Evolutionary conservation across 2,888 invertebrate genomes (phyloP).

Genomic region (Ganaspis brasiliensis): DNA sequence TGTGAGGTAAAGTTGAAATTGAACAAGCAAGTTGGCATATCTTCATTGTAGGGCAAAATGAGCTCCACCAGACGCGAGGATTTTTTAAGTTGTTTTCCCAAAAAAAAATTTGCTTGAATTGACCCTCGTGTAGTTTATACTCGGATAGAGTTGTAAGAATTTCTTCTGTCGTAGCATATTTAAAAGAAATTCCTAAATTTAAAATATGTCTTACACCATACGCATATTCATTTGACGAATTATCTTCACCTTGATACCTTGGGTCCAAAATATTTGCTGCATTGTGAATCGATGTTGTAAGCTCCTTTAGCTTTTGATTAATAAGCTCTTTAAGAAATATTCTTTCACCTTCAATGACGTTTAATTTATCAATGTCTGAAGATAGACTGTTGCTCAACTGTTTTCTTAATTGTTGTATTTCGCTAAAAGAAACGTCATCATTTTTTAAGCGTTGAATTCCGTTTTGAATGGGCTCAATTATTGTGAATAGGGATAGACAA

Average conservation of each 20-base stretch:
- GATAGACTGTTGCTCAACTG: not conserved
- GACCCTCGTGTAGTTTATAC: not conserved
- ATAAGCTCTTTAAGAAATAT: not conserved
- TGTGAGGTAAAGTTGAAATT: not conserved
- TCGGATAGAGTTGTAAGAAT: not conserved
- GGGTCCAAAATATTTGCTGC: not conserved
- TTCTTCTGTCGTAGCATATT: not conserved
- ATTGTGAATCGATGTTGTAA: not conserved
- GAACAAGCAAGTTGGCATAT: not conserved
- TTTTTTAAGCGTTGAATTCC: not conserved
- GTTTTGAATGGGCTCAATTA: not conserved
- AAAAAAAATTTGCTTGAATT: not conserved
- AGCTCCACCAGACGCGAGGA: slow-evolving; percentile 1
- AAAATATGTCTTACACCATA: not conserved
- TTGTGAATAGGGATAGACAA: not conserved
- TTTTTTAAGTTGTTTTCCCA: not conserved
- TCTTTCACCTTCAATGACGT: not conserved
- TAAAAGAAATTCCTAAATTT: not conserved
- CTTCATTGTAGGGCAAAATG: not conserved
- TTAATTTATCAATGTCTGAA: not conserved
- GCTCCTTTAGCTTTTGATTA: not conserved
- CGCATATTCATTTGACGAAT: not conserved
- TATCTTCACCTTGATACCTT: not conserved
- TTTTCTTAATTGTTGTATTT: not conserved
- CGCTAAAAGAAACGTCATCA: not conserved